Evolutionary conservation across 1,140 invertebrate species (phyloP).

Genomic region (Teleogryllus occipitalis): DNA sequence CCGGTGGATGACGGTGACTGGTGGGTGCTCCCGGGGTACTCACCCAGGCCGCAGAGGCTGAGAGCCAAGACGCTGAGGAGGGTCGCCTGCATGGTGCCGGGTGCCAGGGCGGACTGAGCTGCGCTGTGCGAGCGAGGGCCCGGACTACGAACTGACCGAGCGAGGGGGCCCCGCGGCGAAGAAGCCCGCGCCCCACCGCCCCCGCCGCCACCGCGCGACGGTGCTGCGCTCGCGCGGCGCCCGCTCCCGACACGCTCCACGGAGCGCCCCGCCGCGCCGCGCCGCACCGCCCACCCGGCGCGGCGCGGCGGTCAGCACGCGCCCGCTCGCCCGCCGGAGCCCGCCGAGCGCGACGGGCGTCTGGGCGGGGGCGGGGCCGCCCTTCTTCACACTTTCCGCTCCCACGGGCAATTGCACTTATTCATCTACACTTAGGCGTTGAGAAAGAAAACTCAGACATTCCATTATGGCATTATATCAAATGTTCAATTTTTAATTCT

Average conservation of each 20-base stretch:
- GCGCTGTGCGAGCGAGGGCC: neutral
- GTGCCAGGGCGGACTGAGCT: neutral
- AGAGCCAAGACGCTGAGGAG: neutral
- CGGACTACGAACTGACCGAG: neutral
- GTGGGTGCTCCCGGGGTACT: neutral
- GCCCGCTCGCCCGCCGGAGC: too few species aligned
- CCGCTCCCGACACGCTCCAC: neutral
- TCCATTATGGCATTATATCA: too few species aligned
- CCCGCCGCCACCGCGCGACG: neutral
- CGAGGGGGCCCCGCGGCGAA: neutral
- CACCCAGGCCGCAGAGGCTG: neutral
- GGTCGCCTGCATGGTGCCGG: neutral
- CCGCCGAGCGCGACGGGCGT: conserved; percentile 4
- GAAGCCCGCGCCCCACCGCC: neutral
- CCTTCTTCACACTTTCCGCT: too few species aligned
- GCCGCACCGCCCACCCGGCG: too few species aligned
- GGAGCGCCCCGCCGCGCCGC: neutral
- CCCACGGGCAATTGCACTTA: too few species aligned
- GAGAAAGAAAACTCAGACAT: too few species aligned
- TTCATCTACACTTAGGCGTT: too few species aligned
- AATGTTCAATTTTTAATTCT: too few species aligned
- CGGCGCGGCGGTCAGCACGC: neutral
- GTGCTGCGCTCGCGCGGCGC: neutral
- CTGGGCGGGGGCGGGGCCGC: too few species aligned
- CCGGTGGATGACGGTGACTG: too few species aligned